Evolutionary conservation across 2,113 vertebrate species (phyloP), one percentile per base, ranked within the genome.

Genomic region (Baryphthengus martii): DNA sequence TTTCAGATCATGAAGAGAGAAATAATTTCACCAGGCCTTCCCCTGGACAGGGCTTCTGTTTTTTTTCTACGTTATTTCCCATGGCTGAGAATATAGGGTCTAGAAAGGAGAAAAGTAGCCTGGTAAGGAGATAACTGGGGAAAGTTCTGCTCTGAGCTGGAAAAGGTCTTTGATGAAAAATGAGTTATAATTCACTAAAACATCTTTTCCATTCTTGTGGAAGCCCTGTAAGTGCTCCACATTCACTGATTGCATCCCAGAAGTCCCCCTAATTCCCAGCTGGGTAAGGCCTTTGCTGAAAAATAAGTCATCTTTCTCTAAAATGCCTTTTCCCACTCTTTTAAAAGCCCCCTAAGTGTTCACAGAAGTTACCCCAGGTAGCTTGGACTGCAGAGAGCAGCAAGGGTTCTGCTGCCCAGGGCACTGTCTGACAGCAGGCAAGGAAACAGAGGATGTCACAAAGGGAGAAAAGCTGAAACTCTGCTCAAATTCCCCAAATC

Each of bases 241-340:
- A 14, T 20, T n/a, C 66, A 45, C 78, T 56, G 71, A 47, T 33
- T 79, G 53, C 11, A 56, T 52, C 71, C 40, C 92, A 62, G 37
- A 90, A 82, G 53, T 42, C 4, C 8, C 7, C 7, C 13, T 8
- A 21, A 3, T 4, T 28, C 29, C 26, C 3, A 1, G 7, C 0
- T 89, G 56, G 47, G 23, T 53, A 78, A 91, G 19, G 55, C 23
- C 24, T 84, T 58, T 55, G 47, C 78, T 85, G 58, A 67, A 89
- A 93, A 79, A 24, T 19, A 89, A 91, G 33, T 31, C 0, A 26
- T 35, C 19, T 75, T 47, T 71, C 66, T 71, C 47, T 78, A 47
- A 88, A 95, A 68, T 72, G 42, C 42, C 65, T 82, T 90, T 42
- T 0, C 45, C 44, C 26, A 17, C 85, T 63, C 49, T 79, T 95